phyloP scores from a whole-genome alignment of 92 coral and sea anemone species.

The Chrysogorgia sp. region DNA sequence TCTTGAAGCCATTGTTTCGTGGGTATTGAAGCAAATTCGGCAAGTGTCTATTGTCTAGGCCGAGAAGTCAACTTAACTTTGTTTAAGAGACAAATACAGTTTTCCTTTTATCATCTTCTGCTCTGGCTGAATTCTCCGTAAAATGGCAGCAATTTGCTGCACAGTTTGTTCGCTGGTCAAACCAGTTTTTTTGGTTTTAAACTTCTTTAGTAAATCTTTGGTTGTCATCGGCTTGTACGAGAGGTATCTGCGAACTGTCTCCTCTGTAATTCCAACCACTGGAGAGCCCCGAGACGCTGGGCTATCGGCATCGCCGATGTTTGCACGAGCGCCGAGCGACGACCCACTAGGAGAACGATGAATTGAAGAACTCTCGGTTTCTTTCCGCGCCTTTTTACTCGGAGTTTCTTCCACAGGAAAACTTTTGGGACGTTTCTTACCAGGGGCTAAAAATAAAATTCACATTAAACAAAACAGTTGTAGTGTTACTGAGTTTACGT shows the following conservation, averaged over 20 bases:
- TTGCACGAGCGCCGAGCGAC: conserved; percentile 26
- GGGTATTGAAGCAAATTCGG: no score
- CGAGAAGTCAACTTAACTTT: no score
- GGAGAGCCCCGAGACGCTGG: conserved; percentile 86
- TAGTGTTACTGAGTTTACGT: not conserved
- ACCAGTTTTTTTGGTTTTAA: conserved; percentile 90
- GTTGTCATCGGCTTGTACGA: conserved; percentile 98
- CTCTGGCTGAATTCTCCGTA: conserved; percentile 84
- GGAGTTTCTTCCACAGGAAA: conserved; percentile 39
- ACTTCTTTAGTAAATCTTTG: conserved; percentile 92
- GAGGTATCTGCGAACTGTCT: conserved; percentile 90
- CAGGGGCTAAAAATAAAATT: not conserved
- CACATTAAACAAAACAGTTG: no score
- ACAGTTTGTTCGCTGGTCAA: conserved; percentile 93
- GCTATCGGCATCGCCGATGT: conserved; percentile 37
- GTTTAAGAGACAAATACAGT: conserved; percentile 82
- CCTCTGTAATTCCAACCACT: conserved; percentile 87
- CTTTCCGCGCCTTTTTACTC: conserved; percentile 37
- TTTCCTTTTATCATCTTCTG: conserved; percentile 85
- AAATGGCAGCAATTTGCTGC: conserved; percentile 82
- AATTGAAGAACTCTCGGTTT: conserved; percentile 35
- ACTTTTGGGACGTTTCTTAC: conserved; percentile 35
- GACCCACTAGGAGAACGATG: conserved; percentile 28
- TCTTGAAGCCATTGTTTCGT: no score
- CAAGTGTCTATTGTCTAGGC: no score